Base-by-base conservation (phyloP, 2,888 invertebrate genomes). In the Polylopha cassiicola region DNA sequence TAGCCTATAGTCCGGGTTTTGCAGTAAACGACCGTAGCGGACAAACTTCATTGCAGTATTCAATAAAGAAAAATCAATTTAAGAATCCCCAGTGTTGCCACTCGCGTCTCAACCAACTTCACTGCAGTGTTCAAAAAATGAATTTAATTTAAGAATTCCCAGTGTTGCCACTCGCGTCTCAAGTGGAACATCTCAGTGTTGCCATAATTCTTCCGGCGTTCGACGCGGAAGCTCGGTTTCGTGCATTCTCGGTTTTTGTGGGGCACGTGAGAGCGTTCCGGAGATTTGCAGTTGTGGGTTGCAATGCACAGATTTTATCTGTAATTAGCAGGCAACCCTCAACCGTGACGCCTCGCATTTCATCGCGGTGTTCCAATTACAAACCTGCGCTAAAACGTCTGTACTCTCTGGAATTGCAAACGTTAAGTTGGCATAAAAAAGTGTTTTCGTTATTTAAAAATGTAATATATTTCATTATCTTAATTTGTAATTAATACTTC, bases 291-390 rank as follows among this genome's bases (percentile, higher is more conserved):
- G 54, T 58, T 60, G 65, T 59, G 46, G 56, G 51, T 62, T 66
- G 59, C 66, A 60, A 59, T 48, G 61, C 61, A 59, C 60, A 64
- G 71, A 74, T 73, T 66, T 66, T 63, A 77, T 76, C 75, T 70
- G 70, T 72, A 75, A 75, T 77, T 72, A 79, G 65, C 50, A 47
- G 66, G 53, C 42, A 43, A 52, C 47, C 46, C 51, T 51, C 41
- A 49, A 58, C 55, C 68, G 62, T 65, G 64, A 71, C 64, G 65
- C 51, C 2, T 27, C 27, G 9, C 14, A 29, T 17, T 29, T 60
- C 59, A 58, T 55, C 48, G 50, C 31, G 46, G 45, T 47, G 36
- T 37, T 39, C 53, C 59, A 55, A 60, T 59, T 61, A 59, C 47
- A 52, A 37, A 50, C 56, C 55, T 55, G 55, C 53, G 53, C 53